Base-by-base conservation (phyloP, 2,888 invertebrate genomes). In the Catocala fraxini region DNA sequence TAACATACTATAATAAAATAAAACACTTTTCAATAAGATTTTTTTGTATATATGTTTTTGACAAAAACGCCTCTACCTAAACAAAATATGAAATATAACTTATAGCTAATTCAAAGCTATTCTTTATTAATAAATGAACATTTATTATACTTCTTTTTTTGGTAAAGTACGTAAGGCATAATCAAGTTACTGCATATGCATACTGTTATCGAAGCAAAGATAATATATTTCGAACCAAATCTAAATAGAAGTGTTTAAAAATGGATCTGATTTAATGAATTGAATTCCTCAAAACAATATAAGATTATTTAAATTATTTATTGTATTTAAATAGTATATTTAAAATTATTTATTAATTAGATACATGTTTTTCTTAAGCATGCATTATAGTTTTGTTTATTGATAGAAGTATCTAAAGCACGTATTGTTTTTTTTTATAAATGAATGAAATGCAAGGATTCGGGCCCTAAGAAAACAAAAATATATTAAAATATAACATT, bases 251-350 rank as follows among this genome's bases (percentile, higher is more conserved):
- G 35, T 48, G 6, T 25, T 35, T 43, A 51, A 52, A 59, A 25
- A 25, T 48, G 41, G 58, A 59, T 59, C 58, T 59, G 58, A 59
- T 42, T 52, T 59, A 46, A 53, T 9, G 1, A 43, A 53, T 53
- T n/a, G 42, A 33, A 12, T 9, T 33, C 39, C 5, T 42, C 0
- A 52, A 0, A 41, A 39, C 4, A 7, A 39, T 39, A 52, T 10
- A 13, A 35, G 34, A 34, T 51, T 56, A 13, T 51, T 42, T 56
- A 51, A 13, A 43, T 12, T 25, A 41, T 41, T 12, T 25, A 41
- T 41, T 48, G 47, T 10, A 48, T 12, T 54, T 39, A 39, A 39
- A 39, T 39, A 1, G 7, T 39, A 39, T 39, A 39, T 39, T 39
- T 39, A 39, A 39, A 39, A 39, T 39, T 7, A 39, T 39, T 39